Percentiles rank a stretch among this genome's conserved stretches.
Conservation (phyloP, 2,888 invertebrate species). For the Euproctis similis region DNA sequence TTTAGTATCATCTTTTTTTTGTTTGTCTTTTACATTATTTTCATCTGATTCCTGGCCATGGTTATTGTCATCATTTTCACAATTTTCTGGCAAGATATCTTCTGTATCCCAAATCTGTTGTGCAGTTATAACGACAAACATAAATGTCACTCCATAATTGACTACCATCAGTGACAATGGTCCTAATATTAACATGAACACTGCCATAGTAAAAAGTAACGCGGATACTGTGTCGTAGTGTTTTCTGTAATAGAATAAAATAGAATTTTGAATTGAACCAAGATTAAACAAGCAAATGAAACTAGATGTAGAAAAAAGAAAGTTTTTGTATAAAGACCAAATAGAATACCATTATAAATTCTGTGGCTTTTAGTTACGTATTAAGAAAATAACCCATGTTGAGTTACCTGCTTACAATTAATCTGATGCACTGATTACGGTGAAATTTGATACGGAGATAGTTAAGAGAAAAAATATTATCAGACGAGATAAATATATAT, state of each 20-base stretch:
- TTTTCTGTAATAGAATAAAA: conserved; percentile 38
- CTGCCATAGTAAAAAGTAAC: conserved; percentile 70
- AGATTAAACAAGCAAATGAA: too few species aligned
- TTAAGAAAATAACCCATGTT: too few species aligned
- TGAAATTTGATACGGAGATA: too few species aligned
- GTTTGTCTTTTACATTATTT: conserved; percentile 6
- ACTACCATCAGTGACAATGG: conserved; percentile 77
- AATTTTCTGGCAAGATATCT: conserved; percentile 7
- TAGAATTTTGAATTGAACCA: too few species aligned
- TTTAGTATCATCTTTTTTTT: conserved; percentile 3
- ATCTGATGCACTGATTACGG: too few species aligned
- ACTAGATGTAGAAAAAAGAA: too few species aligned
- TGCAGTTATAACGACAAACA: conserved; percentile 70
- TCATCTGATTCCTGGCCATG: conserved; percentile 8
- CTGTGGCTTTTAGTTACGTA: too few species aligned
- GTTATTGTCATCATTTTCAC: conserved; percentile 4
- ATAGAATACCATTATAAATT: too few species aligned
- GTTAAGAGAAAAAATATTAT: too few species aligned
- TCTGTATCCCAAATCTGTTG: conserved; percentile 71
- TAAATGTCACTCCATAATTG: conserved; percentile 74
- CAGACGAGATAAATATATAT: too few species aligned
- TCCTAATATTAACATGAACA: conserved; percentile 74
- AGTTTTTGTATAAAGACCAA: too few species aligned
- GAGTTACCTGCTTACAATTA: too few species aligned
- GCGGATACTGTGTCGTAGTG: conserved; percentile 59